Conservation (phyloP, 2,888 invertebrate species). For the Ischnura elegans region DNA sequence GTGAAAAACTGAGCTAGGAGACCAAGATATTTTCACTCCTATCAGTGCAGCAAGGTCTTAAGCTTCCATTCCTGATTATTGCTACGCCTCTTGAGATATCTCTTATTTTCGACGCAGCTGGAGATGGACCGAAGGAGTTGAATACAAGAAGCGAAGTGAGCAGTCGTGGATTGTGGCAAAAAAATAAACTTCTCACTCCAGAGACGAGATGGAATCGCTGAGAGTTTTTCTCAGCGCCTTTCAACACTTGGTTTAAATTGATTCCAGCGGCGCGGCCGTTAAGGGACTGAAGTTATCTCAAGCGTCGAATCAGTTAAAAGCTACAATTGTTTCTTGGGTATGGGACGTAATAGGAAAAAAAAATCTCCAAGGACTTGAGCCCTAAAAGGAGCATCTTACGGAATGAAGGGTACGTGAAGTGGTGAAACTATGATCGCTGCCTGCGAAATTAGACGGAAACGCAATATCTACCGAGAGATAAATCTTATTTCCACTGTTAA, state of each 20-base stretch:
- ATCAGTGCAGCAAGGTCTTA: background rate
- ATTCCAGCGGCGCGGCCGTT: background rate
- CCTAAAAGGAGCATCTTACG: background rate
- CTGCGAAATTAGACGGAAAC: background rate
- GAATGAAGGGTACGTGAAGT: background rate
- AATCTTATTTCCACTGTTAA: no score
- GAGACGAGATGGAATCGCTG: background rate
- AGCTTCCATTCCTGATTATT: background rate
- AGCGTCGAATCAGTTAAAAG: background rate
- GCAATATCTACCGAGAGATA: background rate
- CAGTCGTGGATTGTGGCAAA: background rate
- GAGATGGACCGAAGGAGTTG: background rate
- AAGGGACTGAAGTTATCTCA: background rate
- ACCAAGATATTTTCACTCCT: no score
- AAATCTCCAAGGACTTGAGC: background rate
- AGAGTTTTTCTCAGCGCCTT: background rate
- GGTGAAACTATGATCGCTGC: background rate
- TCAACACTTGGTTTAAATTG: constrained; percentile 28
- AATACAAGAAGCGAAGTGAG: background rate
- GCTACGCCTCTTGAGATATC: background rate
- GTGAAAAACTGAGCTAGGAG: background rate
- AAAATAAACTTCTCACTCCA: background rate
- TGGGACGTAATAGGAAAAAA: background rate
- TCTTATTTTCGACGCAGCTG: background rate
- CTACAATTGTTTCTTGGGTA: background rate